Base-by-base conservation (phyloP, 2,113 vertebrate genomes). In the Nesogale talazaci region DNA sequence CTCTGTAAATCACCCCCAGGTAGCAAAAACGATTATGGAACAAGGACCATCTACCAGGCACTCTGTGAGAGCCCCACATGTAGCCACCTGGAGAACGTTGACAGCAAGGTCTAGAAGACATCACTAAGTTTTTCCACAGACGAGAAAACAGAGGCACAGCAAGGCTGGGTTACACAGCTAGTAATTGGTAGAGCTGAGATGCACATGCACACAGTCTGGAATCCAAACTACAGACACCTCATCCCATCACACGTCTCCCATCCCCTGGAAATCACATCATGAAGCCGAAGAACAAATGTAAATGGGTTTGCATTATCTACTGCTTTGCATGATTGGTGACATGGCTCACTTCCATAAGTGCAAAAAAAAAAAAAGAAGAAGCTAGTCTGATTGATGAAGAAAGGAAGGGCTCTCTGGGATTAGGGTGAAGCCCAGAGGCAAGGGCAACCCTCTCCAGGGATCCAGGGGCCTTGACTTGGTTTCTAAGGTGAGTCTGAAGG, bases 301-400 rank as follows among this genome's bases (percentile, higher is more conserved):
- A 94, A 89, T 67, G 63, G 20, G 42, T 23, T n/a, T 65, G 77
- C 82, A 79, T 91, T 83, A 52, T 59, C 76, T 69, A 46, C 69
- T 86, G 70, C 77, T 92, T 85, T 93, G 67, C 81, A 46, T 84
- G 92, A 79, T 83, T 81, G 84, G 84, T 46, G 89, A 61, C 84
- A 19, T 75, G 92, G 85, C 83, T 89, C 40, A 80, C 57, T 80
- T 86, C 79, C 79, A 27, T 23, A 40, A 87, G 83, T 61, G 23
- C n/a, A 38, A 42, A 57, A 70, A 22, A 22, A 42, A 46, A 56
- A 42, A 46, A 46, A 10, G 10, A 52, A 52, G 14, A 52, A 10
- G 46, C 46, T 3, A 74, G 80, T 29, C 77, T 82, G 82, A 19
- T 61, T 78, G 27, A 59, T 76, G 75, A 89, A 78, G 81, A 81